These are phyloP conservation scores for Alentia gelatinosa DNA, from an alignment of 2,888 invertebrate species.

Conservation along the genomic window DNA sequence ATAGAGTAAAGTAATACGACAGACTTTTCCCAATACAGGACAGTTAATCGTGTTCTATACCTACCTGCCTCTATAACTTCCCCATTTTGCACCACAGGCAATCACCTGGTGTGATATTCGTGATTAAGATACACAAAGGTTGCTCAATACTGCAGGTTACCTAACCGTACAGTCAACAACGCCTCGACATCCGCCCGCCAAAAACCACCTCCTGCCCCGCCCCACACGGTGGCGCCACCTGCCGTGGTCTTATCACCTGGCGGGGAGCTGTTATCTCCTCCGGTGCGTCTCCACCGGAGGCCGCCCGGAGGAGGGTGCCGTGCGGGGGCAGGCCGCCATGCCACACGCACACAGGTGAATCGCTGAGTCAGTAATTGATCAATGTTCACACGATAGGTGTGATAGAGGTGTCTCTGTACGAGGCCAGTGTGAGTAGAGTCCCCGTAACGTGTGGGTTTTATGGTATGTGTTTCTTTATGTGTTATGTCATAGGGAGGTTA, in stretches of 20 bases:
- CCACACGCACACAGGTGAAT: not conserved
- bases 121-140: too few species aligned
- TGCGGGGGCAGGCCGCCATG: not conserved
- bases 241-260: not conserved
- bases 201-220: not conserved
- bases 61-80: too few species aligned
- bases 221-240: not conserved
- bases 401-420: not conserved
- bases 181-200: not conserved
- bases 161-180: not conserved
- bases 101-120: too few species aligned
- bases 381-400: not conserved
- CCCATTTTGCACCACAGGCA: too few species aligned
- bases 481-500: not conserved
- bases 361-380: conserved; percentile 1
- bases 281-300: not conserved
- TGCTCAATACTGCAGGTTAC: too few species aligned
- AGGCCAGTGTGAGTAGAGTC: not conserved
- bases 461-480: not conserved
- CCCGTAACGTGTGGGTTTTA: not conserved
- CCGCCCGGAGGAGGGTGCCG: not conserved
- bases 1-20: too few species aligned
- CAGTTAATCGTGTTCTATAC: too few species aligned
- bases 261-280: not conserved
- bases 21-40: too few species aligned